Base-by-base conservation (phyloP, 2,888 invertebrate species). In the Brachypterus glaber region DNA sequence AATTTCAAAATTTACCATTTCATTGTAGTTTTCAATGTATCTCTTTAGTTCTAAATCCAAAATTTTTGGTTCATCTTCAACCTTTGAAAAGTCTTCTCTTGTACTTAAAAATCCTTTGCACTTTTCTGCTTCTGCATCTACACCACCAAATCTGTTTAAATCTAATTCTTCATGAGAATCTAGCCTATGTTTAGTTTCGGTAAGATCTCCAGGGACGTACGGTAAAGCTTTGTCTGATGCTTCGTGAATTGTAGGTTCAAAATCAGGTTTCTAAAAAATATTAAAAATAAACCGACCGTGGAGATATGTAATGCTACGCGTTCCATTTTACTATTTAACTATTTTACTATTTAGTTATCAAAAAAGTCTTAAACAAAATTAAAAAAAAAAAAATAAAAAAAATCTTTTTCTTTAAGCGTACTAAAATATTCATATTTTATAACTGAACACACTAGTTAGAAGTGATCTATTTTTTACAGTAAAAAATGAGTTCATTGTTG, bases 161-260 rank as follows among this genome's bases (percentile, higher is more conserved):
- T 45, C 50, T 43, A 64, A 58, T 11, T 66, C 51, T 2, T 71
- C 60, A 50, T 73, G 66, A 41, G 63, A 70, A 16, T 69, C 67
- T 48, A 71, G 69, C 35, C 70, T 62, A 50, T 71, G 61, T 15
- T 71, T 66, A 30, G 49, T 45, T 17, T 73, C 71, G 7, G 75
- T 74, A 25, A 72, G 52, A 30, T 70, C 66, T 3, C 76, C 76
- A 2, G 76, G 76, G 5, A 74, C 60, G 45, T 76, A 76, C 11
- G 58, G 54, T 18, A 47, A 35, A 14, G 36, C 30, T 30, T 34
- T 25, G 9, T n/a, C n/a, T n/a, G n/a, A n/a, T n/a, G n/a, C n/a
- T n/a, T n/a, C n/a, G n/a, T n/a, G 31, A 31, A 17, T 13, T 25
- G 30, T 32, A 32, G 9, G n/a, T 18, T 8, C 21, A 21, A 33